A percentile compares a stretch with the other conserved stretches of the same genome.
Conservation (phyloP, 2,113 vertebrate species). For the Pristiophorus japonicus region DNA sequence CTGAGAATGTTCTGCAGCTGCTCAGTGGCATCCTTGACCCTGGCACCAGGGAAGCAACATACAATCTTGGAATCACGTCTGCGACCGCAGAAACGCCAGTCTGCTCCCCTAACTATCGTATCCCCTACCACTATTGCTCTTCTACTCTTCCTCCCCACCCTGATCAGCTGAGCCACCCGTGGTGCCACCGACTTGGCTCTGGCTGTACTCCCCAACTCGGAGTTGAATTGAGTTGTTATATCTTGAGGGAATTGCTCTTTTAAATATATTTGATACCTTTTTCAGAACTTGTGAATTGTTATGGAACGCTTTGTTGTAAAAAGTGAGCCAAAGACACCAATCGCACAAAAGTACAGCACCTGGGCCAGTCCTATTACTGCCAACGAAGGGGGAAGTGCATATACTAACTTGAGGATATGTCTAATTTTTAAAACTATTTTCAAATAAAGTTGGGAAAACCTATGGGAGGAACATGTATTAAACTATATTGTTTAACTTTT, state of each 20-base stretch:
- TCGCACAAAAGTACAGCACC: background rate
- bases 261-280: conserved; percentile 37
- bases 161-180: too few relatives aligned
- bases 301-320: background rate
- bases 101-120: too few relatives aligned
- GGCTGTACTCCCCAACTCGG: too few relatives aligned
- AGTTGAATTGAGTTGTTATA: background rate
- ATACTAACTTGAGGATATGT: background rate
- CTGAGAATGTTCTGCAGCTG: too few relatives aligned
- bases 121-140: too few relatives aligned
- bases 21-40: too few relatives aligned
- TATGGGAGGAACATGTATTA: background rate
- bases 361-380: background rate
- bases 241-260: background rate
- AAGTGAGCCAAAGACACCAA: background rate
- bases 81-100: too few relatives aligned
- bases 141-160: too few relatives aligned
- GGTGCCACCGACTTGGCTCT: too few relatives aligned
- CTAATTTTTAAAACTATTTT: background rate
- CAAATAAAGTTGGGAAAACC: background rate
- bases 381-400: background rate
- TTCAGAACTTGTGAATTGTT: background rate
- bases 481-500: background rate
- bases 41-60: too few relatives aligned
- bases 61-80: too few relatives aligned